Evolutionary conservation across 2,797 vertebrate species (phyloP).

Genomic region (Tapirus indicus): DNA sequence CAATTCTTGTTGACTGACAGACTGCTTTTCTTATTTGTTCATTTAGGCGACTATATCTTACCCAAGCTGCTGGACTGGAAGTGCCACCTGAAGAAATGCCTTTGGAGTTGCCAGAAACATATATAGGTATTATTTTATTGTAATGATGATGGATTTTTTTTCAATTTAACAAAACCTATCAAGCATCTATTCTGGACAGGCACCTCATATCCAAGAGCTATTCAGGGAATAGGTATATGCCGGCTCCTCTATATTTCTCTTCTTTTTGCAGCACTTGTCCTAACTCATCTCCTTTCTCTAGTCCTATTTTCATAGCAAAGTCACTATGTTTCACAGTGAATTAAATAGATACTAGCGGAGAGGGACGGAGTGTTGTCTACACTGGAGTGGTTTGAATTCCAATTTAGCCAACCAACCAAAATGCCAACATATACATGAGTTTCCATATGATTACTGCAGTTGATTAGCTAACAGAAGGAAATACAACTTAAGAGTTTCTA

Average conservation of each 20-base stretch:
- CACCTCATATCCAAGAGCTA: background rate
- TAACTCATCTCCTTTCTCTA: background rate
- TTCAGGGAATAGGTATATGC: background rate
- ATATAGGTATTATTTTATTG: slow-evolving; percentile 84
- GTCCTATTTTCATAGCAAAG: background rate
- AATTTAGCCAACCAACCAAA: background rate
- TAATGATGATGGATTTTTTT: background rate
- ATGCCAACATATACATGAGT: background rate
- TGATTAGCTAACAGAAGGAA: slow-evolving; percentile 27
- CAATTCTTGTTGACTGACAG: background rate
- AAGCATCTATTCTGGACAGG: background rate
- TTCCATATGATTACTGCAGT: background rate
- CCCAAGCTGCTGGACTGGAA: slow-evolving; percentile 78
- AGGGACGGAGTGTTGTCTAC: background rate
- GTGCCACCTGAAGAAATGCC: slow-evolving; percentile 49
- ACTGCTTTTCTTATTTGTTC: slow-evolving; percentile 35
- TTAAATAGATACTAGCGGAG: background rate
- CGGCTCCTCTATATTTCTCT: background rate
- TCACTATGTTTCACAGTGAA: slow-evolving; percentile 2
- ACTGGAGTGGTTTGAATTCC: background rate
- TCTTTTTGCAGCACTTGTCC: background rate
- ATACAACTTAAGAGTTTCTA: background rate
- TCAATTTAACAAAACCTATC: background rate
- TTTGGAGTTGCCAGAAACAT: slow-evolving; percentile 59
- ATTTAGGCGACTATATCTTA: slow-evolving; percentile 85